Evolutionary conservation across 2,113 vertebrate genomes (phyloP).

Genomic region (Chaenocephalus aceratus): DNA sequence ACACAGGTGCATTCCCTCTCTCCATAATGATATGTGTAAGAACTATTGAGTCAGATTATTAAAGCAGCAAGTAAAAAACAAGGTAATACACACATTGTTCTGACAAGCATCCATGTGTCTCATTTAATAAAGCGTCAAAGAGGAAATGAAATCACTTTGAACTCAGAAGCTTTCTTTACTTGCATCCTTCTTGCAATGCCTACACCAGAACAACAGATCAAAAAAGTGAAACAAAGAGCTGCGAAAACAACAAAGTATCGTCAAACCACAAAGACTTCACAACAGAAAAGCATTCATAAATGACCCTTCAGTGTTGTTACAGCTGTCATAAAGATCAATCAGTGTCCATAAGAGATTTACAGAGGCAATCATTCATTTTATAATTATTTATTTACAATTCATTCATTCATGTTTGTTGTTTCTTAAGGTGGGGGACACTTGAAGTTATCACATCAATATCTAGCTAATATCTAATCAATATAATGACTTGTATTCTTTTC

Average conservation of each 20-base stretch:
- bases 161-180: constrained; percentile 38
- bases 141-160: constrained; percentile 59
- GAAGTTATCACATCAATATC: background rate
- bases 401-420: background rate
- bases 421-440: background rate
- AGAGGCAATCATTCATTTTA: background rate
- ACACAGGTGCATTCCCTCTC: background rate
- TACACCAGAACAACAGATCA: constrained; percentile 50
- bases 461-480: background rate
- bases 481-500: background rate
- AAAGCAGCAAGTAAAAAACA: constrained; percentile 7
- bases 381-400: background rate
- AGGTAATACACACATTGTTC: constrained; percentile 9
- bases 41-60: constrained; percentile 23
- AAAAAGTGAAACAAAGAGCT: constrained; percentile 46
- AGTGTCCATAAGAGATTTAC: background rate
- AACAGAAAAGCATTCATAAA: constrained; percentile 46
- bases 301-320: constrained; percentile 47
- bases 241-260: constrained; percentile 47
- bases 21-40: background rate
- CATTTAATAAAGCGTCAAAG: constrained; percentile 34
- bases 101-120: constrained; percentile 48
- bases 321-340: constrained; percentile 49
- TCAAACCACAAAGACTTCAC: constrained; percentile 43
- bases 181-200: constrained; percentile 8